Conservation (phyloP, 1,140 invertebrate species). For the Rhagoletis zephyria region DNA sequence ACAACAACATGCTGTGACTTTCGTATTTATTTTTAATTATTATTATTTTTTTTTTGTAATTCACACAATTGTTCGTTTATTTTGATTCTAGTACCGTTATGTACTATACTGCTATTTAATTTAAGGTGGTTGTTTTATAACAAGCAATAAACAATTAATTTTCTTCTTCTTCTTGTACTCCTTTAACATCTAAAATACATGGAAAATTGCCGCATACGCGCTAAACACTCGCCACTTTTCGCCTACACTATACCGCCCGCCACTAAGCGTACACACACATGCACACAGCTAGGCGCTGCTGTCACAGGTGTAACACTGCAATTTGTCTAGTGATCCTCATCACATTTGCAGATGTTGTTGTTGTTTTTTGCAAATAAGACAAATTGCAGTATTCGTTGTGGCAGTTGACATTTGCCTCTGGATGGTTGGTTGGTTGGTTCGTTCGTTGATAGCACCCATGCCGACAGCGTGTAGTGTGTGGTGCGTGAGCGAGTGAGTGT, state of each 20-base stretch:
- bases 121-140: conserved; percentile 42
- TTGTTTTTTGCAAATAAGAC: conserved; percentile 2
- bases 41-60: background rate
- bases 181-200: conserved; percentile 16
- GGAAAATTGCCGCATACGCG: background rate
- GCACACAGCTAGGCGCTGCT: background rate
- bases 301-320: background rate
- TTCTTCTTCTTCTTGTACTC: background rate
- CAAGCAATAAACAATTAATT: conserved; percentile 66
- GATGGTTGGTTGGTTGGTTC: conserved; percentile 22
- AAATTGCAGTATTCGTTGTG: conserved; percentile 29
- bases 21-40: too few species aligned
- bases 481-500: background rate
- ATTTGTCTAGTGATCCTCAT: conserved; percentile 42
- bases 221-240: conserved; percentile 1
- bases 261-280: background rate
- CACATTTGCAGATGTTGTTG: background rate
- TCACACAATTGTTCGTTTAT: conserved; percentile 44
- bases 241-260: background rate
- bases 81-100: conserved; percentile 48
- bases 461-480: background rate
- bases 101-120: background rate
- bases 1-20: background rate
- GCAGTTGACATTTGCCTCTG: conserved; percentile 2
- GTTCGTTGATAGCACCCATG: background rate